phyloP scores from a whole-genome alignment of 2,113 vertebrate genomes.

The Muntiacus muntjak region DNA sequence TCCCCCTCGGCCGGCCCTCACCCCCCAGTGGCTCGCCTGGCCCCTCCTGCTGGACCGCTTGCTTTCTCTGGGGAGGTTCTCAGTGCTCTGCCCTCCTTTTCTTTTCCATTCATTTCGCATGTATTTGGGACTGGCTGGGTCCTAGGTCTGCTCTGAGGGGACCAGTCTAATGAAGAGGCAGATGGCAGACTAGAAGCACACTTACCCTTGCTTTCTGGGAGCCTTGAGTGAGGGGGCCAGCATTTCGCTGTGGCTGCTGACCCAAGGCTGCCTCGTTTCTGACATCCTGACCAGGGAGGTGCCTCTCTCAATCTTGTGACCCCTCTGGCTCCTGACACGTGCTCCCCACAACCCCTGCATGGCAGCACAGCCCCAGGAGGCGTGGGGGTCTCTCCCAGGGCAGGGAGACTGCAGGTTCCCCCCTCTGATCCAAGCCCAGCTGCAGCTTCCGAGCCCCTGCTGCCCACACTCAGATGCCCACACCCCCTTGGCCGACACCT shows the following conservation, averaged over 20 bases:
- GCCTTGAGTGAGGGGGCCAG: neutral
- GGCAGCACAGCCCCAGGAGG: neutral
- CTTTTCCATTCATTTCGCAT: neutral
- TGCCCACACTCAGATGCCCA: neutral
- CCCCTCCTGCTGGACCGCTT: neutral
- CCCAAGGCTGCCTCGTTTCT: neutral
- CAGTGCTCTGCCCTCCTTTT: neutral
- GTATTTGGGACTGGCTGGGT: neutral
- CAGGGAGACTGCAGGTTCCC: neutral
- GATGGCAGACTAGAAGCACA: neutral
- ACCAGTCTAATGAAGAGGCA: neutral
- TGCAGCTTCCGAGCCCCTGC: neutral
- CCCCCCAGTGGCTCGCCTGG: neutral
- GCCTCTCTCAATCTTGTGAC: neutral
- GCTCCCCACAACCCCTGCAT: fast-evolving
- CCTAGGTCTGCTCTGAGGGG: neutral
- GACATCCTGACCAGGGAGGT: neutral
- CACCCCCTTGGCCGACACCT: neutral
- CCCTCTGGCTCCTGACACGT: neutral
- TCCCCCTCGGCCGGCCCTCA: neutral
- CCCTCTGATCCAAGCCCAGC: neutral
- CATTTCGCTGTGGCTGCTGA: neutral
- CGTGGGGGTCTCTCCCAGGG: neutral
- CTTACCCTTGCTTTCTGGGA: neutral
- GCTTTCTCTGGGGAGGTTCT: neutral